phyloP scores from a whole-genome alignment of 2,888 invertebrate species.

The Drosophila ochracea region DNA sequence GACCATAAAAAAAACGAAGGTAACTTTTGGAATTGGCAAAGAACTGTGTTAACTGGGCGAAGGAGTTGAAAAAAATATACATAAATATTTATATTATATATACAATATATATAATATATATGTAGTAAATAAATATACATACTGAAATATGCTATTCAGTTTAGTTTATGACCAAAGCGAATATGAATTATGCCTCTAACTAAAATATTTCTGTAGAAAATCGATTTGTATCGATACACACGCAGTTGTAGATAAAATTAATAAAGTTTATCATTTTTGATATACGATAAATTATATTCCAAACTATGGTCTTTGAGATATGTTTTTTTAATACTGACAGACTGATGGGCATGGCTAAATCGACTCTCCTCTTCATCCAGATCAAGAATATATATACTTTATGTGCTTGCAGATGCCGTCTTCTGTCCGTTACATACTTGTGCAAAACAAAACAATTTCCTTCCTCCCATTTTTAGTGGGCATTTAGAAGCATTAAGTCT shows the following conservation, averaged over 20 bases:
- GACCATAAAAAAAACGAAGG: slow-evolving; percentile 30
- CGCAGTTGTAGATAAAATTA: too few species aligned
- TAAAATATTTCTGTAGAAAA: neutral
- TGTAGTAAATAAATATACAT: neutral
- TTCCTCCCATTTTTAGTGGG: neutral
- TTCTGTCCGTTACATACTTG: neutral
- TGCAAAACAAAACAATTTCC: neutral
- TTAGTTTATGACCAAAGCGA: neutral
- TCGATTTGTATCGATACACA: too few species aligned
- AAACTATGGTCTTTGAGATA: too few species aligned
- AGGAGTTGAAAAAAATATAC: neutral
- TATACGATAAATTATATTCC: too few species aligned
- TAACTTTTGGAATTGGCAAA: slow-evolving; percentile 3
- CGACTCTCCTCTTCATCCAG: too few species aligned
- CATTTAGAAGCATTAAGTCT: neutral
- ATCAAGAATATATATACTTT: neutral
- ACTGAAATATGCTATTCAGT: neutral
- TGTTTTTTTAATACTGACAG: too few species aligned
- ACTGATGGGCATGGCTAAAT: too few species aligned
- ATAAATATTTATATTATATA: neutral
- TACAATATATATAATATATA: neutral
- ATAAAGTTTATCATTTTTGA: too few species aligned
- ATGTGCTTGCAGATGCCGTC: neutral
- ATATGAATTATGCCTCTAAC: neutral
- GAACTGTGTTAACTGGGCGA: neutral